Conservation (phyloP, 2,888 invertebrate genomes). For the Lasius platythorax region DNA sequence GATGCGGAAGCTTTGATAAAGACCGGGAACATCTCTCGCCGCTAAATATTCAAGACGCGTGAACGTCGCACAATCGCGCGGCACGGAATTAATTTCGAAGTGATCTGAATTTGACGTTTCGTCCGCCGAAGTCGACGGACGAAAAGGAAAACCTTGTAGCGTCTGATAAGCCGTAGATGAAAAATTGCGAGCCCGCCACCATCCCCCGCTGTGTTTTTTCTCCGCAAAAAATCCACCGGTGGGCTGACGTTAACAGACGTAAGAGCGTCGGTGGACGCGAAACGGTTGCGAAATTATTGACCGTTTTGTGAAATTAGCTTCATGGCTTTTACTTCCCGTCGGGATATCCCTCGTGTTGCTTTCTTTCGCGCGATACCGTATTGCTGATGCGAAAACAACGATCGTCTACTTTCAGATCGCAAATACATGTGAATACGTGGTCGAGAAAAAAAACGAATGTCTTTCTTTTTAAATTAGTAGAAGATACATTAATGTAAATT, state of each 20-base stretch:
- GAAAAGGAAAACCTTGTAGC: conserved; percentile 67
- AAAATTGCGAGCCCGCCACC: conserved; percentile 49
- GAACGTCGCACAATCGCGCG: conserved; percentile 50
- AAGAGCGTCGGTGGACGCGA: conserved; percentile 36
- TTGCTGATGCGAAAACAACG: neutral
- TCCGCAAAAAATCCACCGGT: conserved; percentile 21
- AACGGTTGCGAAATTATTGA: conserved; percentile 34
- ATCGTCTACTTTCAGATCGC: neutral
- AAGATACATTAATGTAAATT: neutral
- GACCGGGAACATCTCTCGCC: conserved; percentile 30
- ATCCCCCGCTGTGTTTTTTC: neutral
- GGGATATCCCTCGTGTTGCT: neutral
- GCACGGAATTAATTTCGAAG: conserved; percentile 51
- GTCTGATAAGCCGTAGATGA: conserved; percentile 58
- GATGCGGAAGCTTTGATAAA: conserved; percentile 39
- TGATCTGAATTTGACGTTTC: conserved; percentile 50
- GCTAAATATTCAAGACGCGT: conserved; percentile 55
- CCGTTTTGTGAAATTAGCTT: conserved; percentile 50
- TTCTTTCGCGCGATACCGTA: neutral
- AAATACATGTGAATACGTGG: neutral
- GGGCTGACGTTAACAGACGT: conserved; percentile 45
- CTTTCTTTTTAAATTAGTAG: neutral
- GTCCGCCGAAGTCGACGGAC: conserved; percentile 38
- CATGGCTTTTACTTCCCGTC: conserved; percentile 51
- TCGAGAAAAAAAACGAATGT: neutral